Evolutionary conservation across 1,140 invertebrate species (phyloP), one percentile per base, ranked within the genome.

Genomic region (Dolichoris vasculosae): DNA sequence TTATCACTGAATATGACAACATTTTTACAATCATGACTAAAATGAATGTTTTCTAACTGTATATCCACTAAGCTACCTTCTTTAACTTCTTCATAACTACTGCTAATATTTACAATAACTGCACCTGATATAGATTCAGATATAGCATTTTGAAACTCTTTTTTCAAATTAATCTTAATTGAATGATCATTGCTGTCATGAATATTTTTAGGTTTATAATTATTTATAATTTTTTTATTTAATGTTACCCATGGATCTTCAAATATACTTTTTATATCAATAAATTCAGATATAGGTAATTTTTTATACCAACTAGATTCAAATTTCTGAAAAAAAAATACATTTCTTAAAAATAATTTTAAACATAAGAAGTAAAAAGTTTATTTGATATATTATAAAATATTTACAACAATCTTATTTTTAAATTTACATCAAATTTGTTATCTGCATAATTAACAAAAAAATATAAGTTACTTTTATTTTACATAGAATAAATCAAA

Each of bases 211-310:
- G 0, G 38, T 48, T 30, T 30, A 20, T 30, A 4, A n/a, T 59
- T 59, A 26, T 30, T 59, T 83, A 1, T 13, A 79, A 80, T 23
- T 35, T 55, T 46, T 0, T 46, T 43, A 59, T 63, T n/a, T 80
- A 85, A 75, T 32, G 73, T 77, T 43, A 15, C 64, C 83, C 83
- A 85, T 26, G 83, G 83, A 85, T 85, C 51, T 43, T 80, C 48
- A 59, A 80, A 73, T 23, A 64, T n/a, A 59, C 17, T 46, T 59
- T 32, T 46, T 73, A 85, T 30, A 63, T 85, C 67, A 63, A 85
- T 32, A 17, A 85, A 73, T 63, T 80, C 78, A 0, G 77, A 43
- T 23, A 85, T 63, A 8, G 76, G 77, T 11, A 85, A 32, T 63
- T 80, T 59, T 30, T 77, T 73, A 17, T 85, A 32, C 46, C 30